Evolutionary conservation across 2,113 vertebrate species (phyloP).

Genomic region (Tragelaphus imberbis): DNA sequence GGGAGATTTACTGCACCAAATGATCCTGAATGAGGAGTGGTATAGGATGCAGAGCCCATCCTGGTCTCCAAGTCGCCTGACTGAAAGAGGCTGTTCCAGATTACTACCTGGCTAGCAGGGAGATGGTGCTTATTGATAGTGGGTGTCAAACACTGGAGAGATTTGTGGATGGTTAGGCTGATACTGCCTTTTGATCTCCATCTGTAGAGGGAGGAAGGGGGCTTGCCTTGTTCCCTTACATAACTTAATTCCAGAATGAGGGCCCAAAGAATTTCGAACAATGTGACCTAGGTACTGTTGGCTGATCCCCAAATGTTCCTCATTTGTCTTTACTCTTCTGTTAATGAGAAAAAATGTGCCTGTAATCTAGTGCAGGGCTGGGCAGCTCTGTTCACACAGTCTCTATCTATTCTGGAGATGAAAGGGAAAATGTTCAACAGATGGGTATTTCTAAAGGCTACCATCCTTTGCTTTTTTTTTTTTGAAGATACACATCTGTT

Average conservation of each 20-base stretch:
- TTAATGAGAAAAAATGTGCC: conserved; percentile 43
- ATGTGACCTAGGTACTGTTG: not conserved
- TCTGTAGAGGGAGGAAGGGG: not conserved
- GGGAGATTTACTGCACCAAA: not conserved
- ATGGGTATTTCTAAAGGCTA: conserved; percentile 45
- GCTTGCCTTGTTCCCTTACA: not conserved
- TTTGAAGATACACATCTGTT: conserved; percentile 47
- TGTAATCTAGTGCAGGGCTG: not conserved
- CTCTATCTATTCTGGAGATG: conserved; percentile 46
- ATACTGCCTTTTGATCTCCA: conserved; percentile 24
- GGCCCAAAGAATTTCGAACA: not conserved
- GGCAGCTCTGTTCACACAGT: conserved; percentile 4
- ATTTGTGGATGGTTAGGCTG: not conserved
- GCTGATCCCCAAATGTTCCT: not conserved
- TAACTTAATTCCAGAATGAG: conserved; percentile 26
- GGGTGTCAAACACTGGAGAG: not conserved
- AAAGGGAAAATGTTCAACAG: conserved; percentile 53
- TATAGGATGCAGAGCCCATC: not conserved
- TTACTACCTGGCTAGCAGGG: not conserved
- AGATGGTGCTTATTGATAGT: not conserved
- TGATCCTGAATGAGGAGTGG: not conserved
- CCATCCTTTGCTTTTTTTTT: conserved; percentile 22
- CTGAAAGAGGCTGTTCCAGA: not conserved
- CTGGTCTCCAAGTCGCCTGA: not conserved
- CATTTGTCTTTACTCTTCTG: conserved; percentile 24